Evolutionary conservation across 1,140 invertebrate genomes (phyloP).

Genomic region (Frieseomelitta varia): DNA sequence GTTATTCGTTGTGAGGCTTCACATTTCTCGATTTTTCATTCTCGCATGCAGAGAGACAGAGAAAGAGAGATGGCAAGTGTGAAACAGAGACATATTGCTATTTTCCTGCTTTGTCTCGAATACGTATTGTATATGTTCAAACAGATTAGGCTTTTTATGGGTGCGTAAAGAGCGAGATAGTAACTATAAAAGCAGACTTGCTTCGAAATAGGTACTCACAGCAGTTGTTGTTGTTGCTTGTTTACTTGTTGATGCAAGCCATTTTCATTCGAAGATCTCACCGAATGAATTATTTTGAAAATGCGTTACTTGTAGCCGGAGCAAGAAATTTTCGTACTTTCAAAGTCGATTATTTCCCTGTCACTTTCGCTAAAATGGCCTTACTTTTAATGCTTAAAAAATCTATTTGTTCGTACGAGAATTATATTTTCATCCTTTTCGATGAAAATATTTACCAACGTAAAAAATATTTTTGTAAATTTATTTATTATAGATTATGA

Average conservation of each 20-base stretch:
- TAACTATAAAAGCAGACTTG: neutral
- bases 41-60: neutral
- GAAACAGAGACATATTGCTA: neutral
- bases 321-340: neutral
- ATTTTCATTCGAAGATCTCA: neutral
- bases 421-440: neutral
- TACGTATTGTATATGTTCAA: neutral
- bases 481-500: too few relatives aligned
- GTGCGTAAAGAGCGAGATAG: slow-evolving; percentile 16
- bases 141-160: slow-evolving; percentile 18
- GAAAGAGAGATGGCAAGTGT: neutral
- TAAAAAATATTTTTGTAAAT: too few relatives aligned
- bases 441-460: neutral
- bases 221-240: slow-evolving; percentile 1
- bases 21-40: neutral
- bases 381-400: neutral
- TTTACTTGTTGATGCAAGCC: neutral
- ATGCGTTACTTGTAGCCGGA: neutral
- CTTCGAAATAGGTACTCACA: neutral
- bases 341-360: neutral
- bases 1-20: neutral
- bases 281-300: neutral
- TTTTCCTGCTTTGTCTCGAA: slow-evolving; percentile 6
- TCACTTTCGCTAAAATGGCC: neutral
- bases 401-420: neutral